phyloP scores from a whole-genome alignment of 53 echinoderm and acorn worm species.

The Henricia sp. region DNA sequence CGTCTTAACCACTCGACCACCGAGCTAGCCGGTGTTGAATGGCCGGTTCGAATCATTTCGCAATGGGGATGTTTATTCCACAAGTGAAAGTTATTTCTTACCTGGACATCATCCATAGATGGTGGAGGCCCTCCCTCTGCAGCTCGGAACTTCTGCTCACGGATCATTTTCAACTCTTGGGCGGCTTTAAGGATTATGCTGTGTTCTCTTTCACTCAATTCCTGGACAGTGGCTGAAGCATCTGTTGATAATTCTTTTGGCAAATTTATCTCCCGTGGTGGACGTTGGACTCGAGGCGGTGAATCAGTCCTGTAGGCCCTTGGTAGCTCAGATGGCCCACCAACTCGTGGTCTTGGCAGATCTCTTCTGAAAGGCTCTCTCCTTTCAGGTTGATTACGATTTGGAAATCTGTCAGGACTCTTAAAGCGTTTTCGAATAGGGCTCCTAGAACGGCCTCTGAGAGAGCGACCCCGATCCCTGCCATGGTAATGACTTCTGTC shows the following conservation, averaged over 20 bases:
- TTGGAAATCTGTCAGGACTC: slow-evolving; percentile 12
- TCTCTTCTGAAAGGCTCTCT: neutral
- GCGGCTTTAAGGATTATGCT: slow-evolving; percentile 68
- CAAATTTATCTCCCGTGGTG: neutral
- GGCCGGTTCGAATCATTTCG: too few relatives aligned
- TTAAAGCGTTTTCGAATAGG: slow-evolving; percentile 1
- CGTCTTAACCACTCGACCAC: too few relatives aligned
- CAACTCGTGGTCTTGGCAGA: neutral
- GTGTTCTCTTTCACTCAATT: slow-evolving; percentile 41
- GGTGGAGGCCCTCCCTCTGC: slow-evolving; percentile 3
- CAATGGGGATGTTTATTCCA: too few relatives aligned
- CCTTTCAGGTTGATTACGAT: neutral
- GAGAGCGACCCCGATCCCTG: slow-evolving; percentile 6
- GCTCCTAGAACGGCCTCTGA: neutral
- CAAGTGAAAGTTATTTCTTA: too few relatives aligned
- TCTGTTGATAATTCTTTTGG: neutral
- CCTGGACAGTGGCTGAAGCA: slow-evolving; percentile 52
- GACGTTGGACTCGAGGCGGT: slow-evolving; percentile 4
- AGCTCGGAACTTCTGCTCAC: slow-evolving; percentile 61
- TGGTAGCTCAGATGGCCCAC: slow-evolving; percentile 19
- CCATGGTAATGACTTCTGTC: slow-evolving; percentile 21
- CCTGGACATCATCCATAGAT: neutral
- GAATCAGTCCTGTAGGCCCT: slow-evolving; percentile 33
- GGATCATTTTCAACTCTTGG: slow-evolving; percentile 66
- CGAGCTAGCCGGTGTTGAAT: too few relatives aligned